A percentile compares a stretch with the other conserved stretches of the same genome.
Evolutionary conservation across 2,888 invertebrate genomes (phyloP).

Genomic region (Lagria hirta): DNA sequence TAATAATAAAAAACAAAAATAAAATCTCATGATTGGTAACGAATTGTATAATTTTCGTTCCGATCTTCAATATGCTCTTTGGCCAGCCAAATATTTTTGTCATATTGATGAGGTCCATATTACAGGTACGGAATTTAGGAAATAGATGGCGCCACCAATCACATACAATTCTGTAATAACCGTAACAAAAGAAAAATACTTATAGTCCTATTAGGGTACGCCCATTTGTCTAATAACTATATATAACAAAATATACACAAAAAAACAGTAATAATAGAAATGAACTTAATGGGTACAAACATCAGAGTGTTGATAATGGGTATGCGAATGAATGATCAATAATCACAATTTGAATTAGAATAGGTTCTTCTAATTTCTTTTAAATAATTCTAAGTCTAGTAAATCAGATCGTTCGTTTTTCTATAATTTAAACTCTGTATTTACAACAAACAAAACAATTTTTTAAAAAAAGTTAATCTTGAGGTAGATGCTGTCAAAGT

Average conservation of each 20-base stretch:
- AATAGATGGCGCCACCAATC: conserved; percentile 25
- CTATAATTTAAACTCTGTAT: conserved; percentile 14
- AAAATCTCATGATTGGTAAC: conserved; percentile 42
- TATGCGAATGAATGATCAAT: conserved; percentile 31
- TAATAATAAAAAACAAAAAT: too few relatives aligned
- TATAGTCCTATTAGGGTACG: too few relatives aligned
- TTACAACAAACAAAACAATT: conserved; percentile 18
- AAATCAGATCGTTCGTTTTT: conserved; percentile 26
- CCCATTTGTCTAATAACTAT: conserved; percentile 13
- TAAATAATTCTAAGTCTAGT: conserved; percentile 21
- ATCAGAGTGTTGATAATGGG: conserved; percentile 36
- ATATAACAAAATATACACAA: conserved; percentile 9
- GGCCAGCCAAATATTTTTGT: conserved; percentile 36
- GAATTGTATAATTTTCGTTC: conserved; percentile 4
- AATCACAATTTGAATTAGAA: conserved; percentile 33
- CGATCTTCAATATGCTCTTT: conserved; percentile 27
- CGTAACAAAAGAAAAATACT: too few relatives aligned
- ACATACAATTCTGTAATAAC: conserved; percentile 15
- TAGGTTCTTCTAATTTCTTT: conserved; percentile 20
- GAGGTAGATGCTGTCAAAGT: not conserved
- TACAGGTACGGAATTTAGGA: conserved; percentile 44
- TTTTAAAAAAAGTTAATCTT: not conserved
- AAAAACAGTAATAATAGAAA: conserved; percentile 9
- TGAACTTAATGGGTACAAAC: conserved; percentile 32
- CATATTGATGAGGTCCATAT: conserved; percentile 37